phyloP scores from a whole-genome alignment of 1,140 invertebrate species.

The Lasioglossum baleicum region DNA sequence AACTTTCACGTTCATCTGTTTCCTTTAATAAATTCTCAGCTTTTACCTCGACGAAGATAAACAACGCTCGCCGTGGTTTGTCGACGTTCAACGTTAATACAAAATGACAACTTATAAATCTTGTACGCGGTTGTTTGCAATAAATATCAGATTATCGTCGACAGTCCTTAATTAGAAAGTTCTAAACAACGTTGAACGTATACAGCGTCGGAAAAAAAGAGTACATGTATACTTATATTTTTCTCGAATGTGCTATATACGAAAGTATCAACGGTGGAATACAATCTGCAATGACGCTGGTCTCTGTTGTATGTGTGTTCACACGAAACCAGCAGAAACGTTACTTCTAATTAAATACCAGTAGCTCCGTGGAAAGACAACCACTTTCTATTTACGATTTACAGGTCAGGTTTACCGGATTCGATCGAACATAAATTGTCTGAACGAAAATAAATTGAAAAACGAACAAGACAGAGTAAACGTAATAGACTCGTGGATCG shows the following conservation, averaged over 20 bases:
- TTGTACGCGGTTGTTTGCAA: neutral
- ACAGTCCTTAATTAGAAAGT: neutral
- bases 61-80: no score
- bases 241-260: neutral
- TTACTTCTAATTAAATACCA: conserved; percentile 20
- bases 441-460: neutral
- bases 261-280: neutral
- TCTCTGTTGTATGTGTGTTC: neutral
- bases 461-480: neutral
- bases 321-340: neutral
- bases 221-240: neutral
- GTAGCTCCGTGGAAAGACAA: neutral
- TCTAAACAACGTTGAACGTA: neutral
- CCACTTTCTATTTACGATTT: conserved; percentile 27
- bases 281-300: neutral
- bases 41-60: neutral
- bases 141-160: neutral
- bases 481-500: neutral
- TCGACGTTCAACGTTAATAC: no score
- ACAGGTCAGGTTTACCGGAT: neutral
- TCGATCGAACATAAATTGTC: neutral
- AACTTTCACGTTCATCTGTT: neutral
- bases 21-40: neutral
- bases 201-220: no score
- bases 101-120: no score